Evolutionary conservation across 2,888 invertebrate species (phyloP).

Genomic region (Sphecodes monilicornis): DNA sequence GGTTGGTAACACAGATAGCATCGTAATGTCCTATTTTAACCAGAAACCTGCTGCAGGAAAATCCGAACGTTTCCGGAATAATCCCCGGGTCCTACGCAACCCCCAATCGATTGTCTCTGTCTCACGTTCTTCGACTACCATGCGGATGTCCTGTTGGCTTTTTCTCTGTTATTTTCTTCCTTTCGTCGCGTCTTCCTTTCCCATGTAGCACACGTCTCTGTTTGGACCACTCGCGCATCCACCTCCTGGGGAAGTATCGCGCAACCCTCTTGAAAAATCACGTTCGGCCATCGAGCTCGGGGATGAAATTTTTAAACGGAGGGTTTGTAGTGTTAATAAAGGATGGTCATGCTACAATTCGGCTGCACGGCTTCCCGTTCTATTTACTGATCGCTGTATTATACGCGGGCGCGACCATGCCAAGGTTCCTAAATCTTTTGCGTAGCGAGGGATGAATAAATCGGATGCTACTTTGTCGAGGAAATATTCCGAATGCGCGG

Average conservation of each 20-base stretch:
- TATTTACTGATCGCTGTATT: constrained; percentile 1
- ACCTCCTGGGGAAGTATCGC: constrained; percentile 1
- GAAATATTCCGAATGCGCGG: background rate
- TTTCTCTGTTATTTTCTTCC: background rate
- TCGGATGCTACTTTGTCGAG: constrained; percentile 4
- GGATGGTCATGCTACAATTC: background rate
- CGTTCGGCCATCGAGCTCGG: background rate
- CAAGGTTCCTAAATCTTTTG: background rate
- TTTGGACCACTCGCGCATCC: background rate
- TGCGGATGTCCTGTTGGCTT: too few relatives aligned
- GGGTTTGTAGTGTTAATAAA: background rate
- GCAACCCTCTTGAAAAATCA: constrained; percentile 8
- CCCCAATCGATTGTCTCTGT: background rate
- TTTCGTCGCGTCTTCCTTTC: background rate
- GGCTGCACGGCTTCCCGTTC: background rate
- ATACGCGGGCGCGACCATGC: background rate
- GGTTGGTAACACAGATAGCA: constrained; percentile 74
- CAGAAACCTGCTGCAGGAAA: constrained; percentile 27
- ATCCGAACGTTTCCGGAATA: constrained; percentile 18
- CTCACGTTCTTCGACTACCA: background rate
- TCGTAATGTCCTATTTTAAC: constrained; percentile 75
- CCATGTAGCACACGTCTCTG: constrained; percentile 6
- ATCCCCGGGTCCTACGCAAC: constrained; percentile 2
- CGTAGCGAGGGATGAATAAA: background rate
- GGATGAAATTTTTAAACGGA: constrained; percentile 1